These are phyloP conservation scores for Oligia strigilis DNA, from an alignment of 2,888 invertebrate genomes.

Conservation along the genomic window DNA sequence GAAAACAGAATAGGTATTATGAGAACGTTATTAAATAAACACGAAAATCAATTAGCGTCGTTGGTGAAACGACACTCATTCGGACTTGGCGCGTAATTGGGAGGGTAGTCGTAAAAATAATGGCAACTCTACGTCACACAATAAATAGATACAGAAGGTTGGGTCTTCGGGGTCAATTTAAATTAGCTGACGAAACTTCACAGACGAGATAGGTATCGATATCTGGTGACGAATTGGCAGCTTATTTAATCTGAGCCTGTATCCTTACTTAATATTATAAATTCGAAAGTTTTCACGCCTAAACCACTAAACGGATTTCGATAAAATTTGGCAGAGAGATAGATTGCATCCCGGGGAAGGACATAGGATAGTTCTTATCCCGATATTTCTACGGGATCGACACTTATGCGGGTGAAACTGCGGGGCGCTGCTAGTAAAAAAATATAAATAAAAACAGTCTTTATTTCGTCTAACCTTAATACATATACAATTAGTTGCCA, in stretches of 20 bases:
- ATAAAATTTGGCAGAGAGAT: no score
- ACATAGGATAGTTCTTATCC: no score
- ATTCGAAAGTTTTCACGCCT: no score
- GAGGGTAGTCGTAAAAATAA: constrained; percentile 53
- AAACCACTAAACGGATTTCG: no score
- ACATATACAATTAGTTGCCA: no score
- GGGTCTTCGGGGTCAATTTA: background rate
- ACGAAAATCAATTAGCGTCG: constrained; percentile 53
- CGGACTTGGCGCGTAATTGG: constrained; percentile 47
- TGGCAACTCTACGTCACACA: background rate
- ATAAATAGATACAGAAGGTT: background rate
- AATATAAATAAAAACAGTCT: no score
- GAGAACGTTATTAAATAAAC: constrained; percentile 39
- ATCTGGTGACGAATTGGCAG: background rate
- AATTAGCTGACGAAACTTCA: background rate
- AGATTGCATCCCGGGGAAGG: no score
- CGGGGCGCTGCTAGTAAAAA: no score
- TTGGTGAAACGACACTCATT: constrained; percentile 10
- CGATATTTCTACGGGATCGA: no score
- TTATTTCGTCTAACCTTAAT: no score
- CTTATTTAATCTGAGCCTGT: background rate
- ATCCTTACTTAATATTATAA: no score
- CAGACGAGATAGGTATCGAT: background rate
- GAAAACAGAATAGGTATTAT: constrained; percentile 11
- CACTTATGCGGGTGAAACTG: no score